phyloP scores from a whole-genome alignment of 2,888 invertebrate genomes.

The Scelioninae gen. 2 region DNA sequence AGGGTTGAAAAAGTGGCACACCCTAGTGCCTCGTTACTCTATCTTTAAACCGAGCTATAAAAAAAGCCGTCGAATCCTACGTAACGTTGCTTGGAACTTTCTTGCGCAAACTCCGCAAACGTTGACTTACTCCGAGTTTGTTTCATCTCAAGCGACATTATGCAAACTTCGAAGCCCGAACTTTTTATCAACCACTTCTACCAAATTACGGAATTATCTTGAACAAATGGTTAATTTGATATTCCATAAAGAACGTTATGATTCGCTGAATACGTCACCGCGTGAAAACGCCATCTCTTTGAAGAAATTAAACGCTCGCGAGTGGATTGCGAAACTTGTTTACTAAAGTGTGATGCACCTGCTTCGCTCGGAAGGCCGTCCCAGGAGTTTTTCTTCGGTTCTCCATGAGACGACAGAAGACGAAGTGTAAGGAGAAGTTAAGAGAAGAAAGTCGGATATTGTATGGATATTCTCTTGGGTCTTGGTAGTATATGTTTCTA shows the following conservation, averaged over 20 bases:
- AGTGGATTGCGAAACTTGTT: constrained; percentile 46
- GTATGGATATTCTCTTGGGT: constrained; percentile 50
- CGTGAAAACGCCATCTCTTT: neutral
- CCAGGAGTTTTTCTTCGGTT: constrained; percentile 50
- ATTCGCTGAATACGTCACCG: neutral
- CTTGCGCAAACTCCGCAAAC: constrained; percentile 33
- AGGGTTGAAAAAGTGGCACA: constrained; percentile 31
- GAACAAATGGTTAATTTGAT: neutral
- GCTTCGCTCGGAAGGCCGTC: constrained; percentile 42
- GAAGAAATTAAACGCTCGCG: constrained; percentile 35
- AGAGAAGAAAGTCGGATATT: constrained; percentile 55
- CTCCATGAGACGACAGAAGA: constrained; percentile 48
- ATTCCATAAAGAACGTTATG: too few species aligned
- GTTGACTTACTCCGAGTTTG: constrained; percentile 34
- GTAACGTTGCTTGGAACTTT: too few species aligned
- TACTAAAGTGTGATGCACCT: constrained; percentile 55
- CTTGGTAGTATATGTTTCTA: constrained; percentile 49
- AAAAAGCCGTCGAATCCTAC: constrained; percentile 30
- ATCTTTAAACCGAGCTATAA: constrained; percentile 53
- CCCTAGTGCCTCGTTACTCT: constrained; percentile 55
- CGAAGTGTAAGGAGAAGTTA: constrained; percentile 55
- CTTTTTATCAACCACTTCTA: constrained; percentile 3
- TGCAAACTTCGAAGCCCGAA: constrained; percentile 23
- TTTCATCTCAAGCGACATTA: constrained; percentile 20
- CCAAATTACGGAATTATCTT: neutral